These are phyloP conservation scores for Zapornia atra DNA, from an alignment of 2,113 vertebrate species.

Conservation along the genomic window DNA sequence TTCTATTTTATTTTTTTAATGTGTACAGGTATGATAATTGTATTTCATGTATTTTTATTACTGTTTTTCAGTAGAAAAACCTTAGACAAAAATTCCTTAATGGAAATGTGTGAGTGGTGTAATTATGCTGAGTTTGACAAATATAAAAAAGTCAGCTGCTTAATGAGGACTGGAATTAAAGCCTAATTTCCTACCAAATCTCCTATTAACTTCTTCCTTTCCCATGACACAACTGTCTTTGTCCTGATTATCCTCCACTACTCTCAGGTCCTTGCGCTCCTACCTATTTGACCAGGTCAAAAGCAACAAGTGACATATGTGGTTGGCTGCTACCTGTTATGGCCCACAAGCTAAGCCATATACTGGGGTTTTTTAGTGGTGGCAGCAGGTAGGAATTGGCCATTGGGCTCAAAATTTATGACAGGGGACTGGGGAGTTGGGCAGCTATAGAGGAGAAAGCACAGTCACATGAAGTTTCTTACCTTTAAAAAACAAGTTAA, in stretches of 20 bases:
- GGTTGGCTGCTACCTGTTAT: background rate
- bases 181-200: background rate
- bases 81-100: background rate
- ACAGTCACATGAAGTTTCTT: background rate
- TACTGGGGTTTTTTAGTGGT: background rate
- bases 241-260: background rate
- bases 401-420: background rate
- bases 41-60: background rate
- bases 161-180: background rate
- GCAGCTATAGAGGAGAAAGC: background rate
- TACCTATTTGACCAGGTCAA: background rate
- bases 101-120: background rate
- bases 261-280: background rate
- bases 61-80: background rate
- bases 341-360: background rate
- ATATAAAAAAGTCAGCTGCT: background rate
- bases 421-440: background rate
- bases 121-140: background rate
- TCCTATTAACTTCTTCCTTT: background rate
- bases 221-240: background rate
- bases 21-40: background rate
- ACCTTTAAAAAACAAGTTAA: background rate
- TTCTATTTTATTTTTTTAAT: background rate
- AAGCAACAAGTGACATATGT: background rate
- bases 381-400: background rate